Conservation (phyloP, 1,140 invertebrate genomes). For the Palaemon carinicauda region DNA sequence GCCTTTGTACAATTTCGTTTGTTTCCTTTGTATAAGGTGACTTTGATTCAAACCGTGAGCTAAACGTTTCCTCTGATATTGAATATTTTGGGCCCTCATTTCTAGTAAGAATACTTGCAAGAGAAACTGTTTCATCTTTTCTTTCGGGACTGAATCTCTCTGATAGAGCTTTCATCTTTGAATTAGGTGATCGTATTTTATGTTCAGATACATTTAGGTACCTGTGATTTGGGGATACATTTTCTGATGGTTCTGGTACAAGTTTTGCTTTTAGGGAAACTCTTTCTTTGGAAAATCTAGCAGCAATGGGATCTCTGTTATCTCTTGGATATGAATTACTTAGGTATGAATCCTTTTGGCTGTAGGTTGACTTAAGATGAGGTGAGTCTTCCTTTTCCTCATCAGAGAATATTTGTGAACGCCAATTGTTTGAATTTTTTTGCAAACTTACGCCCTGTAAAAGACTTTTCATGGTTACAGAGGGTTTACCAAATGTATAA, state of each 20-base stretch:
- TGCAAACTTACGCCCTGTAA: not conserved
- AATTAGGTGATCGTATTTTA: not conserved
- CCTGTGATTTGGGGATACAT: too few relatives aligned
- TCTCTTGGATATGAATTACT: not conserved
- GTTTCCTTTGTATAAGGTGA: slow-evolving; percentile 38
- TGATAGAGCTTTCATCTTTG: not conserved
- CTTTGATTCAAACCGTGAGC: slow-evolving; percentile 17
- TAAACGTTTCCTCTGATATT: not conserved
- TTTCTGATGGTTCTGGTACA: not conserved
- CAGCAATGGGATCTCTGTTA: not conserved
- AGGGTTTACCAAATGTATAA: slow-evolving; percentile 17
- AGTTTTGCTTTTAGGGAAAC: not conserved
- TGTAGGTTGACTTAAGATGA: too few relatives aligned
- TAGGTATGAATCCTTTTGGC: not conserved
- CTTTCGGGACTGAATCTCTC: not conserved
- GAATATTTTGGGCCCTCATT: not conserved
- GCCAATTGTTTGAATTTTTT: not conserved
- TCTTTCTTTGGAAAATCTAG: not conserved
- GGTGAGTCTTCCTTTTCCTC: too few relatives aligned
- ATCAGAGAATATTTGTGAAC: too few relatives aligned
- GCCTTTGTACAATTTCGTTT: not conserved
- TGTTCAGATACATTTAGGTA: not conserved
- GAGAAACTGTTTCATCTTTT: slow-evolving; percentile 12
- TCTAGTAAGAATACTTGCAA: slow-evolving; percentile 25
- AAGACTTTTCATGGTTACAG: slow-evolving; percentile 27